Evolutionary conservation across 2,888 invertebrate species (phyloP), one percentile per base, ranked within the genome.

Genomic region (Torymus aiolomorphi): DNA sequence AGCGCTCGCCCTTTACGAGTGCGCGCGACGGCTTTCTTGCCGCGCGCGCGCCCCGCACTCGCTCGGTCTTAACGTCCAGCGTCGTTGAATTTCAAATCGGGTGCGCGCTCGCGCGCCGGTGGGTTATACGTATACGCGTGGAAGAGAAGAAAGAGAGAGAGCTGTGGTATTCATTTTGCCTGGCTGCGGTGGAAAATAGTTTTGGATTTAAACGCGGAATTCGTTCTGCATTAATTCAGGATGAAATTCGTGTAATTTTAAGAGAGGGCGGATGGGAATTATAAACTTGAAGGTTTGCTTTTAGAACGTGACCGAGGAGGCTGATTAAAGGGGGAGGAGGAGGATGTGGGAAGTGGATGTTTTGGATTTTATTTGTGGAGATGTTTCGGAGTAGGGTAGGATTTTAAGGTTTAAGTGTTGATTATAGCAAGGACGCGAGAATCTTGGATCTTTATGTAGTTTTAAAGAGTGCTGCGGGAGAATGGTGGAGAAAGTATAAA

Each of bases 61-160:
- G 20, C 72, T 62, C 59, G 54, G 42, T 42, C 42, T 83, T 85
- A 85, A 84, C 84, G 84, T 85, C 85, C 84, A 82, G 83, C 83
- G 71, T 85, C 84, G 84, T 85, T 86, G 85, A 86, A 86, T 86
- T 86, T 86, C 85, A 86, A 86, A 86, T 86, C 82, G 83, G 81
- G 42, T 75, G 76, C 78, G 74, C 65, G 80, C 76, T 69, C 75
- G 63, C 72, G 56, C 65, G 54, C 71, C 42, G 5, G 8, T 42
- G 42, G 42, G 8, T 42, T 42, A 8, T 42, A 42, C 42, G 42
- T 42, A 42, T 12, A 42, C 54, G 18, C 54, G 62, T 10, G 24
- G 56, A 57, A 54, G 73, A 20, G 56, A 65, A 51, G 49, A 13
- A 12, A 57, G 52, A 62, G 54, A 72, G 20, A 14, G 70, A 52